Base-by-base conservation (phyloP, 1,140 invertebrate genomes). In the Nylanderia fulva region DNA sequence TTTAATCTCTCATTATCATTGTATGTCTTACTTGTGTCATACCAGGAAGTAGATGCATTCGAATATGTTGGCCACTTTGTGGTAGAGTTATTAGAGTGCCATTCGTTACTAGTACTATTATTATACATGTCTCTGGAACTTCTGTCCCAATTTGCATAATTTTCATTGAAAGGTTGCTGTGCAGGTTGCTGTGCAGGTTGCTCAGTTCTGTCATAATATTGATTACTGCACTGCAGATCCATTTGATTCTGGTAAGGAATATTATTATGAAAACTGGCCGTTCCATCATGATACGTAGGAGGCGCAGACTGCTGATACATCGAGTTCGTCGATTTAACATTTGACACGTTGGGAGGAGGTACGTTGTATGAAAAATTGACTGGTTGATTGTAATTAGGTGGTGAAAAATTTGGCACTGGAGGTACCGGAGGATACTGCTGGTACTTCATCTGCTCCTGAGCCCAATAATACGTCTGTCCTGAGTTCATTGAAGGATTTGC, bases 401-500 rank as follows among this genome's bases (percentile, higher is more conserved):
- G 87, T 86, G 92, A 84, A 85, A 90, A 87, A 80, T 88, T 91
- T 60, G 88, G 85, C 7, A 42, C n/a, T 0, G 86, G 77, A 48
- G 89, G 83, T 18, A 83, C 36, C 21, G 89, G 7, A 80, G n/a
- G n/a, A n/a, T n/a, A n/a, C n/a, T 92, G 93, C 29, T 92, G 93
- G 60, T 93, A 94, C 29, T 66, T 79, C 48, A 72, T 72, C 75
- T 90, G 89, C 83, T 90, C 85, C 42, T 88, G 83, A 52, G 72
- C 72, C 93, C 93, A 94, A 45, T 90, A 92, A 77, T 91, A 91
- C 1, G 61, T 15, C 69, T 90, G 88, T 13, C 74, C 88, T 33
- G 72, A 66, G 36, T 93, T 92, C 33, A 85, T 54, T 60, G 88
- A 84, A 77, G 85, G 75, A 63, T 91, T 92, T 29, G 91, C 85